These are phyloP conservation scores for Andrena fulva DNA, from an alignment of 2,888 invertebrate genomes.

Conservation along the genomic window DNA sequence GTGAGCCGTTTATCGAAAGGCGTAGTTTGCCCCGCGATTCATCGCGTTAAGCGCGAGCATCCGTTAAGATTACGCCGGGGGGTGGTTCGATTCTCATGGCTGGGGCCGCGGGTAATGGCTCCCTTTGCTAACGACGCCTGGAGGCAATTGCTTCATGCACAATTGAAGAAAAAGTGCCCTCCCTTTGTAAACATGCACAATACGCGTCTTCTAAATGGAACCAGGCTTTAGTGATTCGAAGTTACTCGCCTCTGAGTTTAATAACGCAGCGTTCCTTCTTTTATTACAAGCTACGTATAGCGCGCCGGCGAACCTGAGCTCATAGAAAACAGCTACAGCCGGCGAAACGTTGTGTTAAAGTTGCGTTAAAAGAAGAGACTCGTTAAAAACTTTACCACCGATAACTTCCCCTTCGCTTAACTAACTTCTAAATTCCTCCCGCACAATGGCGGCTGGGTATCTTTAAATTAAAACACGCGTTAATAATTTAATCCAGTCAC, in stretches of 20 bases:
- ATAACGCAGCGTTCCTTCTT: too few species aligned
- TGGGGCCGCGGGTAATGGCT: too few species aligned
- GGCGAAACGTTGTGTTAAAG: neutral
- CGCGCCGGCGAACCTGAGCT: too few species aligned
- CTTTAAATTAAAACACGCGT: constrained; percentile 1
- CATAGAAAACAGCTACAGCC: constrained; percentile 1
- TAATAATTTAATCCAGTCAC: constrained; percentile 1
- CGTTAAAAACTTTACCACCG: constrained; percentile 4
- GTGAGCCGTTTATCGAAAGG: constrained; percentile 21
- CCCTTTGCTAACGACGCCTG: neutral
- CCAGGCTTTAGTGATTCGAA: neutral
- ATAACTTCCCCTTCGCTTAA: neutral
- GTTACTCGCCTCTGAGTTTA: too few species aligned
- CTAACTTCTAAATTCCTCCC: neutral
- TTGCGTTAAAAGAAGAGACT: neutral
- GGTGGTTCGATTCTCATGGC: constrained; percentile 8
- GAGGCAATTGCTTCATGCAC: neutral
- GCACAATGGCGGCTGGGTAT: neutral
- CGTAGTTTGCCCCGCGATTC: constrained; percentile 11
- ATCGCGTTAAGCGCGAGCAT: constrained; percentile 21
- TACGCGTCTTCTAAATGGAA: neutral
- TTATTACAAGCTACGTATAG: too few species aligned
- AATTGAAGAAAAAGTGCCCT: neutral
- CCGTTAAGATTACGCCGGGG: constrained; percentile 19
- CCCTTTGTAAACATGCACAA: constrained; percentile 1